Conservation (phyloP, 1,140 invertebrate genomes). For the Temnothorax longispinosus region DNA sequence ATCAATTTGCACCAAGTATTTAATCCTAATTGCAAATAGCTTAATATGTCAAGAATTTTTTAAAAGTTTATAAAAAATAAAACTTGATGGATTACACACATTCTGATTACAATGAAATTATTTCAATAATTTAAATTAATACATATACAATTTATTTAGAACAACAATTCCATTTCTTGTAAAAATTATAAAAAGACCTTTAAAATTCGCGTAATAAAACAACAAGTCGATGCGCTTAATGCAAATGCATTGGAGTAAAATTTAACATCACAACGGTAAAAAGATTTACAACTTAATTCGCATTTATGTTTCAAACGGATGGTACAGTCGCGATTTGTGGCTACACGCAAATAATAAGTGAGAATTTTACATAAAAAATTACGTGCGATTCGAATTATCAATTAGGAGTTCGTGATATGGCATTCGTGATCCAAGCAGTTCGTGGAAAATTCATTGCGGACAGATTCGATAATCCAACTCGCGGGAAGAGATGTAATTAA, state of each 20-base stretch:
- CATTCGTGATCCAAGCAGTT: background rate
- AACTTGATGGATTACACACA: background rate
- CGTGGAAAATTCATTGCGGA: constrained; percentile 19
- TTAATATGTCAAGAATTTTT: background rate
- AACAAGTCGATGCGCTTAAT: background rate
- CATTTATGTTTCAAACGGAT: constrained; percentile 10
- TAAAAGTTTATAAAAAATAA: background rate
- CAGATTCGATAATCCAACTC: constrained; percentile 39
- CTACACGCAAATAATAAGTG: background rate
- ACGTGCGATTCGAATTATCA: background rate
- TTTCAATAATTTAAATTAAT: background rate
- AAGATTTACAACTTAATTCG: constrained; percentile 21
- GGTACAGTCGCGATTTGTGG: background rate
- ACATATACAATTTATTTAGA: background rate
- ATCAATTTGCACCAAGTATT: background rate
- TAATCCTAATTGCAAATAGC: background rate
- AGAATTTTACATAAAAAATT: constrained; percentile 15
- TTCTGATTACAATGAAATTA: background rate
- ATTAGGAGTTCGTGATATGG: constrained; percentile 15
- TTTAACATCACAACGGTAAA: background rate
- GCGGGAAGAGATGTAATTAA: constrained; percentile 23
- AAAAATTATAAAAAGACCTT: background rate
- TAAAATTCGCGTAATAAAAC: background rate
- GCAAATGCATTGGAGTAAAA: constrained; percentile 24
- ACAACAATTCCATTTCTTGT: background rate